A percentile compares a stretch with the other conserved stretches of the same genome.
phyloP scores from a whole-genome alignment of 2,888 invertebrate species.

The Papilio gigon region DNA sequence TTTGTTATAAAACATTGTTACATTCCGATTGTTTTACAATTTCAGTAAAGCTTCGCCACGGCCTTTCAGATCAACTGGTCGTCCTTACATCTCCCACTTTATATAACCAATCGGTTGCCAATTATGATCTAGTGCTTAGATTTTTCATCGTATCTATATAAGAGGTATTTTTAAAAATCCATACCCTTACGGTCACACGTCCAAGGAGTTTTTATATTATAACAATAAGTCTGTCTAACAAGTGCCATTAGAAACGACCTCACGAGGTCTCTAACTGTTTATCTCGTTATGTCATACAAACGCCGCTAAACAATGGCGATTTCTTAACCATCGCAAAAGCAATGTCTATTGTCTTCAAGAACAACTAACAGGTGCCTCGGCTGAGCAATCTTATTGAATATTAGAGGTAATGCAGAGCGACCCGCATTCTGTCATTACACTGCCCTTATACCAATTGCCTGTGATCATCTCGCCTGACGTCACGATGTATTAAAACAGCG shows the following conservation, averaged over 20 bases:
- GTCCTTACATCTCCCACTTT: conserved; percentile 74
- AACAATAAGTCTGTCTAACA: conserved; percentile 10
- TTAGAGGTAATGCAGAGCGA: conserved; percentile 47
- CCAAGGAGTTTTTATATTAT: not conserved
- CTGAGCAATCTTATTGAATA: conserved; percentile 41
- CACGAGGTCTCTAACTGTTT: conserved; percentile 38
- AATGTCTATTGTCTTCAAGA: conserved; percentile 43
- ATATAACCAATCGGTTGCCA: conserved; percentile 75
- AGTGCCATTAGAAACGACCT: conserved; percentile 32
- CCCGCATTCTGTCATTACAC: conserved; percentile 67
- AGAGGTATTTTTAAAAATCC: not conserved
- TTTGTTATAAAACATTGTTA: not conserved
- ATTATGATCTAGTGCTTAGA: conserved; percentile 58
- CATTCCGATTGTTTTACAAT: not conserved
- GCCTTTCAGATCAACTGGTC: conserved; percentile 78
- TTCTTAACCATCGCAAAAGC: conserved; percentile 43
- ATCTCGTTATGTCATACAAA: conserved; percentile 45
- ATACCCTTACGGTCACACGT: not conserved
- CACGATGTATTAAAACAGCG: conserved; percentile 31
- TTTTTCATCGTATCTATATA: too few relatives aligned
- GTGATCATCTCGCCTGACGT: conserved; percentile 55
- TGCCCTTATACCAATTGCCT: conserved; percentile 72
- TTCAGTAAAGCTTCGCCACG: not conserved
- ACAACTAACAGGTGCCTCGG: conserved; percentile 38
- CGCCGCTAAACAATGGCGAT: conserved; percentile 42